Percentiles rank a stretch among this genome's conserved stretches.
phyloP scores from a whole-genome alignment of 2,888 invertebrate genomes.

The Hecatera dysodea region DNA sequence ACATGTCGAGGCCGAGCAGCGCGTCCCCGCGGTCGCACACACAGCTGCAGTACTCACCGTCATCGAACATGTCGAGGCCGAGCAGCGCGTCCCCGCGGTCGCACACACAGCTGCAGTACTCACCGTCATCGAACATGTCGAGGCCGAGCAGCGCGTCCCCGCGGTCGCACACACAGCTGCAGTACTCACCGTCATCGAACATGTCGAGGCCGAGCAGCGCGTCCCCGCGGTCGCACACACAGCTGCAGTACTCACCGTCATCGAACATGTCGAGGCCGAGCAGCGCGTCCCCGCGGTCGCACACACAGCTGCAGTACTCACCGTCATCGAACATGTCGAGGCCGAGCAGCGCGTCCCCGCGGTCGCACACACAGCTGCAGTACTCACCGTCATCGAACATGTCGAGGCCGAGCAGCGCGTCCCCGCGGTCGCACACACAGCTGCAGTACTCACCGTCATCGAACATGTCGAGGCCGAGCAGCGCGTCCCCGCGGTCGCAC shows the following conservation, averaged over 20 bases:
- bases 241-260: conserved; percentile 89
- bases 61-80: conserved; percentile 97
- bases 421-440: conserved; percentile 96
- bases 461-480: conserved; percentile 96
- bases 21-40: conserved; percentile 98
- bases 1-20: conserved; percentile 96
- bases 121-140: conserved; percentile 83
- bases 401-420: conserved; percentile 97
- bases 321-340: conserved; percentile 97
- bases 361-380: conserved; percentile 95
- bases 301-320: conserved; percentile 89
- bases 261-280: conserved; percentile 97
- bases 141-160: no score
- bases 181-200: conserved; percentile 89
- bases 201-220: no score
- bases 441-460: conserved; percentile 92
- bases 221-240: no score
- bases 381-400: conserved; percentile 94
- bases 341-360: conserved; percentile 97
- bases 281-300: conserved; percentile 98
- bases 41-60: conserved; percentile 91
- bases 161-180: conserved; percentile 88
- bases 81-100: conserved; percentile 98
- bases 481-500: conserved; percentile 98
- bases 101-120: conserved; percentile 94